phyloP scores from a whole-genome alignment of 1,140 invertebrate genomes.

The Drosophila bocqueti region DNA sequence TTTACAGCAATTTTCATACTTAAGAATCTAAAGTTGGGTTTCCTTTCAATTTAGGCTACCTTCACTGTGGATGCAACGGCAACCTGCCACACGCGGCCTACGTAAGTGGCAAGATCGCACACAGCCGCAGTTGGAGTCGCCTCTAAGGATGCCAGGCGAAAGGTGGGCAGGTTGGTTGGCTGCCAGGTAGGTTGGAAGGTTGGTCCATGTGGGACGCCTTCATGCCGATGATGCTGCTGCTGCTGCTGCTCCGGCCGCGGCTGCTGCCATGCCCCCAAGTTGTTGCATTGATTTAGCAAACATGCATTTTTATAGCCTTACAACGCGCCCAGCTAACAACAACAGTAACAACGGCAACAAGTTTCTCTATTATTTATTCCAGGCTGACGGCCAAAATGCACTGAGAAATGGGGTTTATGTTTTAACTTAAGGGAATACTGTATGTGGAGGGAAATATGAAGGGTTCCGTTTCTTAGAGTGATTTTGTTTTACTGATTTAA shows the following conservation, averaged over 20 bases:
- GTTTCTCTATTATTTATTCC: conserved; percentile 82
- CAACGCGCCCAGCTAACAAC: conserved; percentile 73
- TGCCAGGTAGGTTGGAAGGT: conserved; percentile 50
- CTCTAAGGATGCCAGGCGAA: conserved; percentile 78
- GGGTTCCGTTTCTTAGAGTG: neutral
- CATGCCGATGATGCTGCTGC: conserved; percentile 49
- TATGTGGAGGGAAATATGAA: neutral
- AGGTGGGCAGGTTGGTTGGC: conserved; percentile 68
- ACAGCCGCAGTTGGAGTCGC: conserved; percentile 58
- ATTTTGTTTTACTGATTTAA: too few relatives aligned
- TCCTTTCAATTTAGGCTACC: neutral
- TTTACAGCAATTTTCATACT: neutral
- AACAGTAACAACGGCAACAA: conserved; percentile 65
- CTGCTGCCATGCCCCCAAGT: conserved; percentile 79
- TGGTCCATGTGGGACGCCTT: conserved; percentile 73
- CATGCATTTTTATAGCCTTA: conserved; percentile 84
- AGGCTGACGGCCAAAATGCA: conserved; percentile 57
- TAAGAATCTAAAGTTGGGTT: neutral
- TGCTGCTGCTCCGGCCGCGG: conserved; percentile 30
- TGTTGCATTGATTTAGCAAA: conserved; percentile 84
- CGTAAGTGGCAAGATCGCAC: conserved; percentile 84
- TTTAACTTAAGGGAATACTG: too few relatives aligned
- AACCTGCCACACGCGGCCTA: conserved; percentile 84
- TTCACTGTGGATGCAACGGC: conserved; percentile 54
- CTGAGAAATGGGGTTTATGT: neutral